Evolutionary conservation across 2,888 invertebrate species (phyloP), one percentile per base, ranked within the genome.

Genomic region (Apotomis betuletana): DNA sequence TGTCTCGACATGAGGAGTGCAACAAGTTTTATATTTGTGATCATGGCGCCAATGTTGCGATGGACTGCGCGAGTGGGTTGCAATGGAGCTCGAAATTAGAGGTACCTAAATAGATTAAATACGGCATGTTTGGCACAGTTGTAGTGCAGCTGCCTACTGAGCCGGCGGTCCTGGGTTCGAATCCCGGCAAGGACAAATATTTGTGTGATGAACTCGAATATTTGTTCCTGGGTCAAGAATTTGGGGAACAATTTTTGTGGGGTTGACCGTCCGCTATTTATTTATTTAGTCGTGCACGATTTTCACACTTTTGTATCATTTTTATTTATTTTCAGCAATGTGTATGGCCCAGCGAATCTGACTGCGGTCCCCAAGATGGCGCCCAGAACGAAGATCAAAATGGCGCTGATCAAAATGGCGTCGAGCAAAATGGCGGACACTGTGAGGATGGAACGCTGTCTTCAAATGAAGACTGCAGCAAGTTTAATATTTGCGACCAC

Each of bases 11-110:
- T 73, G 0, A 46, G 38, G 60, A 60, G 15, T 60, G 60, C 60
- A 46, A 8, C 44, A 44, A 60, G 60, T 82, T 77, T 59, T 80
- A 73, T 41, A 67, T 80, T 67, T 82, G 82, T 46, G 57, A 76
- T 5, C 74, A 69, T n/a, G 79, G 78, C 0, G 41, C 65, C 0
- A 64, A 78, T 0, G 58, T 80, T 10, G 75, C 67, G 12, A 60
- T 79, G 54, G 70, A 27, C 12, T 85, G 85, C 54, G 61, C 74
- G 3, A 73, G 75, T 3, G 80, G 79, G 3, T 77, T 76, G 83
- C 84, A 69, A 83, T 79, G 52, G 80, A 82, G 67, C 75, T 60
- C 74, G 13, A 69, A 44, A 6, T 38, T 63, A 8, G 70, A 60
- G 65, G 81, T 80, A 74, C 27, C 27, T 27, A 27, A 27, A 27